Conservation (phyloP, 2,113 vertebrate species). For the Sus scrofa region T2T-Sscrofa CM000820.6:99376001-99376500, state of each 20-base stretch:
- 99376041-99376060: neutral
- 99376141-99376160: neutral
- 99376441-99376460: neutral
- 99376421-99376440: neutral
- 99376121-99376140: neutral
- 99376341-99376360: neutral
- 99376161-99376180: constrained; percentile 47
- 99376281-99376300: neutral
- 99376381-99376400: constrained; percentile 45
- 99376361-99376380: constrained; percentile 34
- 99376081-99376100: neutral
- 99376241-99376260: neutral
- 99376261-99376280: neutral
- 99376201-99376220: neutral
- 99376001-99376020: neutral
- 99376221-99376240: neutral
- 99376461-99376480: neutral
- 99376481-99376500: neutral
- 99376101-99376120: neutral
- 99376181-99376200: constrained; percentile 6
- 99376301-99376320: neutral
- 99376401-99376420: constrained; percentile 8
- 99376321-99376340: constrained; percentile 36
- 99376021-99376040: neutral
- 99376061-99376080: neutral